phyloP scores from a whole-genome alignment of 2,888 invertebrate genomes.

The Oligia strigilis region DNA sequence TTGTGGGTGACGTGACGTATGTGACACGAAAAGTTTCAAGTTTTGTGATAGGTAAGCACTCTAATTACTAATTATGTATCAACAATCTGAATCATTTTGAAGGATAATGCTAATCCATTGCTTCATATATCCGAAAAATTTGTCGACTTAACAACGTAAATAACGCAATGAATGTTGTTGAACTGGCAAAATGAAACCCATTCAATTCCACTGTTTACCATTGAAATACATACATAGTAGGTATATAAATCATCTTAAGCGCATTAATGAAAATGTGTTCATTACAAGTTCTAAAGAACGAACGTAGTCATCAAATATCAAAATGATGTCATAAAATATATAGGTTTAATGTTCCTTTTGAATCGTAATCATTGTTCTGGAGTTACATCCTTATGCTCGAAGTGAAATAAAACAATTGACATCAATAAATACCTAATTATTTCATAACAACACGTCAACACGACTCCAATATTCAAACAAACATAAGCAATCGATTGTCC shows the following conservation, averaged over 20 bases:
- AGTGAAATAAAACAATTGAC: conserved; percentile 50
- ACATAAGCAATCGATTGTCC: conserved; percentile 48
- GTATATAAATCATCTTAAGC: background rate
- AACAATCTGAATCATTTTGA: too few relatives aligned
- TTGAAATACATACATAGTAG: background rate
- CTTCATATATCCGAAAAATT: too few relatives aligned
- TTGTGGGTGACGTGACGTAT: background rate
- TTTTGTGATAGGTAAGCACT: background rate
- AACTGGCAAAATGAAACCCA: too few relatives aligned
- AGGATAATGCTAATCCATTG: too few relatives aligned
- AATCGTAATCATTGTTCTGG: conserved; percentile 20
- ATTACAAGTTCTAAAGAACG: conserved; percentile 14
- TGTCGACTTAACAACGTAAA: too few relatives aligned
- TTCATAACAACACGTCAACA: conserved; percentile 50
- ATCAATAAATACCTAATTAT: conserved; percentile 26
- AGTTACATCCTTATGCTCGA: conserved; percentile 16
- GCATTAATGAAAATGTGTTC: background rate
- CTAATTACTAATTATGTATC: too few relatives aligned
- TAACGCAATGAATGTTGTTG: too few relatives aligned
- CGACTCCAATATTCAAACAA: conserved; percentile 32
- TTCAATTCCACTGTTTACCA: too few relatives aligned
- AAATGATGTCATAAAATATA: conserved; percentile 38
- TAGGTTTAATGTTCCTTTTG: conserved; percentile 20
- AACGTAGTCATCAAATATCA: conserved; percentile 16
- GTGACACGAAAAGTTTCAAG: background rate